These are phyloP conservation scores for Nymphalis c-album DNA, from an alignment of 2,888 invertebrate genomes.

Conservation along the genomic window DNA sequence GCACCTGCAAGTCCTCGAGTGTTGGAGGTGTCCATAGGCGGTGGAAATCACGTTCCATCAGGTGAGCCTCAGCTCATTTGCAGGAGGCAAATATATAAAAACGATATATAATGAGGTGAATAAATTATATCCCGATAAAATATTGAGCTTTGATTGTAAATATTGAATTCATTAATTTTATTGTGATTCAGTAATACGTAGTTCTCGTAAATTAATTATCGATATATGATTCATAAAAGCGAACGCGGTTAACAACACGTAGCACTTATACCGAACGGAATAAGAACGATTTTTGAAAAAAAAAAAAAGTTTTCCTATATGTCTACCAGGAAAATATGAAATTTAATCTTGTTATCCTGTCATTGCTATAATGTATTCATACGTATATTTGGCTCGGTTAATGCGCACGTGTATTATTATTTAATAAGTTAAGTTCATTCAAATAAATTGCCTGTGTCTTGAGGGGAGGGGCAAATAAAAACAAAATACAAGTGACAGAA, in stretches of 20 bases:
- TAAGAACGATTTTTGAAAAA: background rate
- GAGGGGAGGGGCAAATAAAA: no score
- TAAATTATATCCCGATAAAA: background rate
- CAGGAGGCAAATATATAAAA: no score
- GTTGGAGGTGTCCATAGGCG: no score
- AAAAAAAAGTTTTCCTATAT: background rate
- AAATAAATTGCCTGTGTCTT: no score
- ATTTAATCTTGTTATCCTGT: constrained; percentile 11
- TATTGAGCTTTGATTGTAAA: background rate
- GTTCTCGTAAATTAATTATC: constrained; percentile 28
- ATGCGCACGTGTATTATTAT: no score
- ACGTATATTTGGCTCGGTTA: no score
- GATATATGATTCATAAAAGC: constrained; percentile 12
- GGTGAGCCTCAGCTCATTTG: no score
- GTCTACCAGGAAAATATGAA: constrained; percentile 22
- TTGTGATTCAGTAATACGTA: constrained; percentile 23
- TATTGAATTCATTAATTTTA: background rate
- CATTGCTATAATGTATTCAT: background rate
- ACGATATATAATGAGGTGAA: no score
- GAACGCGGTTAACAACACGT: constrained; percentile 7
- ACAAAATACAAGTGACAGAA: no score
- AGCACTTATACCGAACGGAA: background rate
- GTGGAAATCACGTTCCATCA: no score
- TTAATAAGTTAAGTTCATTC: no score
- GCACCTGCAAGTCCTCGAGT: no score